Base-by-base conservation (phyloP, 2,888 invertebrate genomes). In the Clunio marinus region DNA sequence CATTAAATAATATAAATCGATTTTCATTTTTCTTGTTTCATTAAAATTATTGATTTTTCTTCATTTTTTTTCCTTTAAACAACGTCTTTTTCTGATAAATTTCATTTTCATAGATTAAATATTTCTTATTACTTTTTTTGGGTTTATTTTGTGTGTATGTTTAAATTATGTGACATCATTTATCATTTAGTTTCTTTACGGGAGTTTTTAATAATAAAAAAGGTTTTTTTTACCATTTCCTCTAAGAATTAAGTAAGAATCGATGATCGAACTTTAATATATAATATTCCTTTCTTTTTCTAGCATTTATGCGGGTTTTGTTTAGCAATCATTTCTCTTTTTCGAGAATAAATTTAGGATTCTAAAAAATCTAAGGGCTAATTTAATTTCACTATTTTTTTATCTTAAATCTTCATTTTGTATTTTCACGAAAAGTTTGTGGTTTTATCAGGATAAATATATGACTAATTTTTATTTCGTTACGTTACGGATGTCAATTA, bases 1-100 rank as follows among this genome's bases (percentile, higher is more conserved):
- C n/a, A 32, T 55, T 66, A 66, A 66, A 66, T 66, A 66, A 66
- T 66, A 66, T 66, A 66, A 66, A 66, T 66, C 66, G 66, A 66
- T 66, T 66, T 51, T 51, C 24, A n/a, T 32, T 32, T 59, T 45
- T 41, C 63, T 45, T 66, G 51, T 66, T 45, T 66, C 66, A 66
- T 55, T 66, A 66, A 66, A 66, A 66, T 66, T 66, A 66, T 66
- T 66, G 66, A 66, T 66, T 66, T 62, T 51, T 32, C 20, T n/a
- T 41, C 2, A 37, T 41, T 4, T 20, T 32, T 24, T 65, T 65
- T 27, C 15, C 15, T 35, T 66, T 46, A 55, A 66, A 63, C 63
- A 63, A 66, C 66, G 66, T 66, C 55, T 66, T 66, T 65, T 66
- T 17, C 66, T 66, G 66, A 66, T 63, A 63, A 63, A 63, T 35